Evolutionary conservation across 53 echinoderm and acorn worm species (phyloP).

Genomic region (Temnopleurus reevesii): DNA sequence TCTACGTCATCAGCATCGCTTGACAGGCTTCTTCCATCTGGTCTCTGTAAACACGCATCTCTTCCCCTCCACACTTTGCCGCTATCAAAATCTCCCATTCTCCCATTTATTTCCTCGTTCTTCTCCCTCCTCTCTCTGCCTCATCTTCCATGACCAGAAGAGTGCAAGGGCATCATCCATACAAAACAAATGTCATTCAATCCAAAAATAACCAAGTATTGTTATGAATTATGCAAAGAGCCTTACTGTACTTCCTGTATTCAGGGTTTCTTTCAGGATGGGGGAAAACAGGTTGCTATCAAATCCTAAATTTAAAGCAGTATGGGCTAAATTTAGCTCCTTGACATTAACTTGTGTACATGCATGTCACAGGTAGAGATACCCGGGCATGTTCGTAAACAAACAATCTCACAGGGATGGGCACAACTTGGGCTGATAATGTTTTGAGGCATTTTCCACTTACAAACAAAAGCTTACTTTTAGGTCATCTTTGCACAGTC

Average conservation of each 20-base stretch:
- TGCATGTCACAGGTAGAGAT: neutral
- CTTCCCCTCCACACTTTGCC: neutral
- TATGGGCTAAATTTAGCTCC: constrained; percentile 22
- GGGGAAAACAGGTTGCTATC: neutral
- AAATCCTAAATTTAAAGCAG: constrained; percentile 31
- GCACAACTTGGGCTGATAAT: no score
- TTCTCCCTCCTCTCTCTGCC: neutral
- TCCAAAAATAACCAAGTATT: constrained; percentile 21
- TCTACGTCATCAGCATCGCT: constrained; percentile 57
- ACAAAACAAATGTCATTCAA: constrained; percentile 30
- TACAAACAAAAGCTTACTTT: no score
- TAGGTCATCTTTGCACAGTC: no score
- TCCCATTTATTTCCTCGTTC: neutral
- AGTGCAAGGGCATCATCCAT: constrained; percentile 27
- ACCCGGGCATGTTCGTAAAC: neutral
- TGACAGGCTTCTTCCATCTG: constrained; percentile 39
- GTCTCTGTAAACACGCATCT: constrained; percentile 55
- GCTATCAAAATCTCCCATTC: constrained; percentile 22
- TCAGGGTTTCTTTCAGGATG: neutral
- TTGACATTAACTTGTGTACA: constrained; percentile 5
- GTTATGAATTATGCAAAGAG: constrained; percentile 32
- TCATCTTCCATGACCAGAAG: neutral
- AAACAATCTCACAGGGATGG: neutral
- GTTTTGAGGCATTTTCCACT: no score
- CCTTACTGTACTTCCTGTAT: constrained; percentile 33